phyloP scores from a whole-genome alignment of 2,113 vertebrate species.

The Mormyrus lacerda region DNA sequence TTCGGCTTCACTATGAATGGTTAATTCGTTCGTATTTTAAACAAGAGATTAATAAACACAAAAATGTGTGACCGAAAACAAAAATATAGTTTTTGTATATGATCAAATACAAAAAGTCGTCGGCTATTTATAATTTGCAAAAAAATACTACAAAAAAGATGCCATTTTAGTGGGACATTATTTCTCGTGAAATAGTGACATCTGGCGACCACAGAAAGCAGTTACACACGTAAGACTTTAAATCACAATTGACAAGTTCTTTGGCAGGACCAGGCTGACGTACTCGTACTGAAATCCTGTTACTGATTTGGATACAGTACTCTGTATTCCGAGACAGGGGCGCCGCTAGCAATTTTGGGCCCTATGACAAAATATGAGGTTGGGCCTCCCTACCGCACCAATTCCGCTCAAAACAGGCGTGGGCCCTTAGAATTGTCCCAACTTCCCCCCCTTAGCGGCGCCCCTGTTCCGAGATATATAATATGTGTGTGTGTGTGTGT shows the following conservation, averaged over 20 bases:
- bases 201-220: neutral
- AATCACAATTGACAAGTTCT: neutral
- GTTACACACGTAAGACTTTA: neutral
- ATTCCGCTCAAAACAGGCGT: no score
- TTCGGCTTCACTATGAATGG: neutral
- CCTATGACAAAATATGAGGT: no score
- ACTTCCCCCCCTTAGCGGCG: no score
- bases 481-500: no score
- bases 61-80: neutral
- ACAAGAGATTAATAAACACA: neutral
- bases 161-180: neutral
- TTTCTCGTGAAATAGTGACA: slow-evolving; percentile 18
- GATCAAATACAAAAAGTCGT: neutral
- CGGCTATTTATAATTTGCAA: neutral
- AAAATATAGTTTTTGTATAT: neutral
- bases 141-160: neutral
- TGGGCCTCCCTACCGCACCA: no score
- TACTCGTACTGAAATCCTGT: neutral
- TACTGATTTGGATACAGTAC: neutral
- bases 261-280: neutral
- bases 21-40: neutral
- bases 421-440: no score
- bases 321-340: neutral
- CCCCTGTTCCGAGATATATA: no score
- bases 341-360: neutral